Evolutionary conservation across 2,888 invertebrate species (phyloP), one percentile per base, ranked within the genome.

Genomic region (Fragum sueziense): DNA sequence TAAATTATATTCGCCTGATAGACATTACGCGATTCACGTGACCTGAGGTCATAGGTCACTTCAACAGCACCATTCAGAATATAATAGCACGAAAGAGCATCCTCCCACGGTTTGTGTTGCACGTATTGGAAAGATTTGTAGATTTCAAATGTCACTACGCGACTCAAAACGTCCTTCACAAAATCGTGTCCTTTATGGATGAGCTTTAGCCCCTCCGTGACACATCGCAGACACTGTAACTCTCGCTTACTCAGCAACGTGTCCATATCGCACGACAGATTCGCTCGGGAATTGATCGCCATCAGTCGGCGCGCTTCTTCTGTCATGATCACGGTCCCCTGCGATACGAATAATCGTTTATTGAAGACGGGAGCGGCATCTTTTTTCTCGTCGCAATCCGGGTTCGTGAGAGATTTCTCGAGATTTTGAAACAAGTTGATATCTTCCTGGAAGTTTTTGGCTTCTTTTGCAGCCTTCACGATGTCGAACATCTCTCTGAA

Each of bases 1-100:
- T 91, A 91, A 33, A 90, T 86, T n/a, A 91, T 89, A 73, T 90
- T 88, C 0, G 91, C 89, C 61, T 91, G 89, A 67, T 86, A 90
- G 14, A 90, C 89, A 61, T 85, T 87, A 31, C 88, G 80, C 1
- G 88, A 88, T 68, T 86, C 82, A 0, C 82, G 75, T 0, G 83
- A 80, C 25, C 82, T 80, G 74, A 88, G 83, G 61, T 89, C 90
- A 67, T 90, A 90, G 27, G 89, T 90, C 65, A 89, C 90, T 78
- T 89, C 89, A 22, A 89, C 89, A 0, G 87, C 87, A 2, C 90
- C 90, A 51, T 87, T 84, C 0, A 90, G 78, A 11, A 90, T 85
- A 72, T 89, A 90, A 77, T 89, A 90, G 73, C 90, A 90, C 1
- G 89, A 88, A 37, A 89, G 61, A 22, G 72, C 67, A 6, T 86